Base-by-base conservation (phyloP, 2,113 vertebrate species). In the Poecile atricapillus region DNA sequence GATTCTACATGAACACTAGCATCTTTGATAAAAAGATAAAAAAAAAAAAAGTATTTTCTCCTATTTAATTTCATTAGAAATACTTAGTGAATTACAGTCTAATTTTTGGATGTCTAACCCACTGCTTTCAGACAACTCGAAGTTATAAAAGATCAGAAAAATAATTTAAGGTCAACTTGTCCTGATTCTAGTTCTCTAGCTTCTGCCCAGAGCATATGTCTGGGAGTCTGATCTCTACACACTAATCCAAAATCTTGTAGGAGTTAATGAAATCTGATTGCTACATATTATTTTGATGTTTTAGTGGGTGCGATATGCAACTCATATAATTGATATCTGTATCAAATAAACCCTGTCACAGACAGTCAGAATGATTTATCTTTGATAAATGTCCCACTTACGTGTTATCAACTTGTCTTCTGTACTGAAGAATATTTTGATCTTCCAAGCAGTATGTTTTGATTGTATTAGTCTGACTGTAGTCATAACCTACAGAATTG, bases 181-280 rank as follows among this genome's bases (percentile, higher is more conserved):
- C 5, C 9, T 86, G n/a, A 65, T 17, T 3, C 10, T 69, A 71
- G 28, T 14, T 67, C 27, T 80, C 31, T 63, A 43, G 25, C 12
- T 55, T 73, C 12, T 74, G 33, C 28, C 43, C n/a, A 70, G 59
- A 83, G 4, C 43, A 43, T 49, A 69, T 27, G 35, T 15, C 28
- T 92, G 65, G 20, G 15, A 89, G 13, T 74, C 56, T 89, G 64
- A 60, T 85, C 18, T 68, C 52, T 37, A 13, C 52, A 67, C 25
- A 37, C 19, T 81, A 81, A 82, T 82, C 15, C 56, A 84, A 94
- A 91, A 70, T 64, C 69, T 92, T 84, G 77, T 78, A 87, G 24
- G 15, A 85, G 53, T 85, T 90, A 94, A 87, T 91, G 58, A 89
- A 82, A 82, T 83, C 44, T 91, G 78, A 87, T 75, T 5, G 4